Conservation (phyloP, 2,797 vertebrate species). For the Choloepus didactylus region DNA sequence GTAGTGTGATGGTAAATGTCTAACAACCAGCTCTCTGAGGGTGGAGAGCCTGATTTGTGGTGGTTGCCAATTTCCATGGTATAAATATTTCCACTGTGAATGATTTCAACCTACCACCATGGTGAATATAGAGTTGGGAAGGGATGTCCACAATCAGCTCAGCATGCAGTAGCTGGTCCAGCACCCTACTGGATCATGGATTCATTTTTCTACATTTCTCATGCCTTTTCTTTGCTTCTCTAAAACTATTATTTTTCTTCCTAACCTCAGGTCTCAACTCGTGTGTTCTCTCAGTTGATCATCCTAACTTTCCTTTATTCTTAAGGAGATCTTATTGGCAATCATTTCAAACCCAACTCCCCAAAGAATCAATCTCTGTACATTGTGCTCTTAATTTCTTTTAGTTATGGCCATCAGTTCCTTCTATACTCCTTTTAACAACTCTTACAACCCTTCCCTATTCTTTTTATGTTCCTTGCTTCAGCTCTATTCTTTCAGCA, state of each 20-base stretch:
- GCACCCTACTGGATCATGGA: background rate
- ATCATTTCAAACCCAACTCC: background rate
- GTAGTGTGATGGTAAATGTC: background rate
- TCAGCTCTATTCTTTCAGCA: background rate
- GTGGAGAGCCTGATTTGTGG: background rate
- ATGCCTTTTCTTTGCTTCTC: background rate
- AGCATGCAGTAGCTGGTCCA: background rate
- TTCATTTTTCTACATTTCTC: background rate
- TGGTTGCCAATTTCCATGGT: background rate
- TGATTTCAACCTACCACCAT: background rate
- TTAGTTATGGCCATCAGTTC: background rate
- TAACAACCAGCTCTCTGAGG: background rate
- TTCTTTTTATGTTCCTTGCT: too few relatives aligned
- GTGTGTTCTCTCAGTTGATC: background rate
- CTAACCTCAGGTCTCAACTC: background rate
- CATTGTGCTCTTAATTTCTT: background rate
- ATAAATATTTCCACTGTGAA: background rate
- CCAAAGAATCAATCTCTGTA: background rate
- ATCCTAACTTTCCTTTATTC: background rate
- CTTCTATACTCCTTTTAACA: too few relatives aligned
- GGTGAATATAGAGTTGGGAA: background rate
- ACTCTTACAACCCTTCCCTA: background rate
- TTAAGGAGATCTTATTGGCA: background rate
- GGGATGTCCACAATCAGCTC: background rate
- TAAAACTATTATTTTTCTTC: too few relatives aligned